A percentile compares a stretch with the other conserved stretches of the same genome.
These are phyloP conservation scores for Pseudachorutes palmiensis DNA, from an alignment of 1,140 invertebrate genomes.

Conservation along the genomic window DNA sequence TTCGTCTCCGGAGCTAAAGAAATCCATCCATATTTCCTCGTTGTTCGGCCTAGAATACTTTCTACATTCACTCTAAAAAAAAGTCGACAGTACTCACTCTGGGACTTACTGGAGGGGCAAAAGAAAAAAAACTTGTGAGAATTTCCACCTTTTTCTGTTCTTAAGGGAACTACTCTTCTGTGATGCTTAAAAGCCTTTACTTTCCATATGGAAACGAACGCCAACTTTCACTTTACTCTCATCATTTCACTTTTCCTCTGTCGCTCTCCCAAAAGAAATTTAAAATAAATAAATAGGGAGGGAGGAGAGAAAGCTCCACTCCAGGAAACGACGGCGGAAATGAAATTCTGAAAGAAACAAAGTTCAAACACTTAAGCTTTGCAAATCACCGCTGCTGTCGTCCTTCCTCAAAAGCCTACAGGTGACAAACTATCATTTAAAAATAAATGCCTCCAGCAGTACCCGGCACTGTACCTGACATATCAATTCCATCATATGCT, in stretches of 20 bases:
- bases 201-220: neutral
- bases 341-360: neutral
- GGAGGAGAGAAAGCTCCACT: neutral
- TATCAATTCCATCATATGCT: too few species aligned
- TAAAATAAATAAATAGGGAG: neutral
- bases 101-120: neutral
- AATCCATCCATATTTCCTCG: constrained; percentile 38
- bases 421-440: too few species aligned
- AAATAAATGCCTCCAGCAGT: too few species aligned
- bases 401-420: too few species aligned
- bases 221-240: neutral
- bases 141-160: neutral
- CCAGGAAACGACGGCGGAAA: neutral
- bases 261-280: neutral
- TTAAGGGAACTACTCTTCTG: neutral
- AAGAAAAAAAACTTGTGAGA: neutral
- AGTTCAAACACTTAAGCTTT: neutral
- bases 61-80: constrained; percentile 17
- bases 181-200: neutral
- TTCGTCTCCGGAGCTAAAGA: constrained; percentile 29
- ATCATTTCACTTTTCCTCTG: neutral
- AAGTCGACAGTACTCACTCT: too few species aligned
- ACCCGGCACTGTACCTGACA: too few species aligned
- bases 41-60: too few species aligned
- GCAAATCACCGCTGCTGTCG: neutral